phyloP scores from a whole-genome alignment of 2,113 vertebrate species.

The Gasterosteus nipponicus region DNA sequence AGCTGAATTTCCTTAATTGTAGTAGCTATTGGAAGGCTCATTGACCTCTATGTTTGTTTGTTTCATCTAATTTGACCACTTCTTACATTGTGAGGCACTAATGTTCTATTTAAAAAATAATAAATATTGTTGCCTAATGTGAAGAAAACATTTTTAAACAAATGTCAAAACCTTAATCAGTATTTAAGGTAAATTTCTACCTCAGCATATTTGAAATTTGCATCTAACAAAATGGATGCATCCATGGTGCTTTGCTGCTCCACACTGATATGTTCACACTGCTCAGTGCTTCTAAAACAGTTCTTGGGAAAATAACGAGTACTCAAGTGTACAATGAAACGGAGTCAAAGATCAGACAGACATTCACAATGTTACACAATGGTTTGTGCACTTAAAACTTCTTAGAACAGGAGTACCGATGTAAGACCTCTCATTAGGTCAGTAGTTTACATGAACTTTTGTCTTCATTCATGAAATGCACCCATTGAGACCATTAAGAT shows the following conservation, averaged over 20 bases:
- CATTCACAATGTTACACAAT: constrained; percentile 13
- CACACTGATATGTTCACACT: constrained; percentile 19
- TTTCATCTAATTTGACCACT: no score
- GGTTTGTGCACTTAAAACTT: constrained; percentile 28
- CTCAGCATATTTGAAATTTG: constrained; percentile 1
- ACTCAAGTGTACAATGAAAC: background rate
- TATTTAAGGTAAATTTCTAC: background rate
- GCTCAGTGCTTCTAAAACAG: constrained; percentile 1
- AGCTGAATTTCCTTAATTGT: background rate
- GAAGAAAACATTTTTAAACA: background rate
- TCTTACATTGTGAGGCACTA: background rate
- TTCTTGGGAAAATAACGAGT: constrained; percentile 1
- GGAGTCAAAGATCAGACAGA: constrained; percentile 8
- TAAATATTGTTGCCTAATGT: background rate
- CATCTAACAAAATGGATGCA: background rate
- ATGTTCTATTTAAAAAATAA: background rate
- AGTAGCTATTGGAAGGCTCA: background rate
- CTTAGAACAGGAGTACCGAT: constrained; percentile 32
- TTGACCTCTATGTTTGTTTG: background rate
- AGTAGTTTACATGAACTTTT: constrained; percentile 26
- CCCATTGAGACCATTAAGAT: constrained; percentile 27
- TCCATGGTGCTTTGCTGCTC: background rate
- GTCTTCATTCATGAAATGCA: constrained; percentile 31
- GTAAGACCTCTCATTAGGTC: constrained; percentile 21
- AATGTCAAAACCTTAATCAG: background rate